Conservation (phyloP, 2,797 vertebrate genomes). For the Spinus olivaceus region DNA sequence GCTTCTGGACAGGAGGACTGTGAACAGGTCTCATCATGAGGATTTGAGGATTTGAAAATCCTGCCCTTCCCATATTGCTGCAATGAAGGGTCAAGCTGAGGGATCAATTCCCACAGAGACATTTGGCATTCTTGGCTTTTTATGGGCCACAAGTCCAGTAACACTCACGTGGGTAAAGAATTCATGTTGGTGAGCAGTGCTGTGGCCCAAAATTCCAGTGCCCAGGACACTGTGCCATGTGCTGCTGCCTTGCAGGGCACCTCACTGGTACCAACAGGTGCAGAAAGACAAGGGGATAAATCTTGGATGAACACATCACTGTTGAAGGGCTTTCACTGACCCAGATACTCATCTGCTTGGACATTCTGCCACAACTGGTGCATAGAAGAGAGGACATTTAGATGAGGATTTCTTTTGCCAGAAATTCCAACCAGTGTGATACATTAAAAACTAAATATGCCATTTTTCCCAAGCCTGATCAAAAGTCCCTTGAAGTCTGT, state of each 20-base stretch:
- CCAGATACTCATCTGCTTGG: background rate
- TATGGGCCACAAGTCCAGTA: accelerated
- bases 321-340: background rate
- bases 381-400: background rate
- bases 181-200: background rate
- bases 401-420: background rate
- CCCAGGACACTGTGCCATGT: background rate
- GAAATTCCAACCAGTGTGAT: background rate
- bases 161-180: background rate
- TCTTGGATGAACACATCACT: background rate
- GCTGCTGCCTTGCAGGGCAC: background rate
- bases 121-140: background rate
- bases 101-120: background rate
- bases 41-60: background rate
- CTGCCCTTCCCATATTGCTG: background rate
- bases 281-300: background rate
- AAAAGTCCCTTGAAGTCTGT: background rate
- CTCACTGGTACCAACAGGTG: background rate
- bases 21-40: background rate
- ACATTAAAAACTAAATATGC: background rate
- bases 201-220: background rate
- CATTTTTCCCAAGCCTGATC: background rate
- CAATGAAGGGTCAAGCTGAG: background rate
- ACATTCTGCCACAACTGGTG: background rate
- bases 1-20: background rate